phyloP scores from a whole-genome alignment of 2,797 vertebrate genomes.

The Cephalopachus bancanus region DNA sequence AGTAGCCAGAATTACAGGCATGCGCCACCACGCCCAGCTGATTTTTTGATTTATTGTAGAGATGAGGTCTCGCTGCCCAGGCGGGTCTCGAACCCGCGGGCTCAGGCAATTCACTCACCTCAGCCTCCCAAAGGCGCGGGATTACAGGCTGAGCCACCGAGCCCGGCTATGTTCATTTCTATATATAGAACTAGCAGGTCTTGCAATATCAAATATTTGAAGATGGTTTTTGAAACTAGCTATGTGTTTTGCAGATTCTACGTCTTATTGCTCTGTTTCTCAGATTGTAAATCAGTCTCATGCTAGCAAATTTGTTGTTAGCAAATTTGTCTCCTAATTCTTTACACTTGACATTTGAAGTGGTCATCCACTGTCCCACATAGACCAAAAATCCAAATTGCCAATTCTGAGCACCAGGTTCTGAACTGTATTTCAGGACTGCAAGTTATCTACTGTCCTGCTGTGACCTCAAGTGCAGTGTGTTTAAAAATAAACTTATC shows the following conservation, averaged over 20 bases:
- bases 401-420: background rate
- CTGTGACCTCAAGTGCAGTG: background rate
- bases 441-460: slow-evolving; percentile 31
- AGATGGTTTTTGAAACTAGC: slow-evolving; percentile 1
- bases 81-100: too few species aligned
- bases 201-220: background rate
- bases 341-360: background rate
- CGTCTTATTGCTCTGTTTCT: background rate
- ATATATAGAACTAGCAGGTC: background rate
- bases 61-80: too few species aligned
- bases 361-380: background rate
- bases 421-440: slow-evolving; percentile 55
- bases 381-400: slow-evolving; percentile 24
- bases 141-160: too few species aligned
- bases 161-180: slow-evolving; percentile 36
- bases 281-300: background rate
- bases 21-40: too few species aligned
- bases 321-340: background rate
- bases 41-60: too few species aligned
- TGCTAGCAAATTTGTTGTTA: background rate
- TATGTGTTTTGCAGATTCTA: background rate
- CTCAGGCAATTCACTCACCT: too few species aligned
- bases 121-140: too few species aligned
- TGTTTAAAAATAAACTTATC: slow-evolving; percentile 69
- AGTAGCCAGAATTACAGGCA: too few species aligned